Conservation (phyloP, 2,888 invertebrate genomes). For the Xanthostigma xanthostigma region DNA sequence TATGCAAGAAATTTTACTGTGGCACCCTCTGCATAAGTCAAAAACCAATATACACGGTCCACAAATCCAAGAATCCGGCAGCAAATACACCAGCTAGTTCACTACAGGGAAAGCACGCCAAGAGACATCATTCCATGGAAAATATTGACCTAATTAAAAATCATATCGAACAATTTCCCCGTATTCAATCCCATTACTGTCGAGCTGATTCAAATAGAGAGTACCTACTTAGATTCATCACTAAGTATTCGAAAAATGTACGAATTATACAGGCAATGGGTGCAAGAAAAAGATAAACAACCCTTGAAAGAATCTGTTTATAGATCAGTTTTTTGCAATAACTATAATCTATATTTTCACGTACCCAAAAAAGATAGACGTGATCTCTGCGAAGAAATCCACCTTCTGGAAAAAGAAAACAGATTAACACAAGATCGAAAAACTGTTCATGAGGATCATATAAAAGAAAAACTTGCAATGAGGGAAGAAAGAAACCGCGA, state of each 20-base stretch:
- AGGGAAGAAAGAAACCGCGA: not conserved
- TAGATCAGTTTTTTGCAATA: slow-evolving; percentile 7
- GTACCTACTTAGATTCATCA: not conserved
- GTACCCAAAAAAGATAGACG: slow-evolving; percentile 11
- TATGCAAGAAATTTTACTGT: not conserved
- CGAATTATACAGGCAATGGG: slow-evolving; percentile 1
- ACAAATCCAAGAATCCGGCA: not conserved
- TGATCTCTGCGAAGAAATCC: slow-evolving; percentile 5
- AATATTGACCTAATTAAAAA: not conserved
- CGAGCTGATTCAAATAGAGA: not conserved
- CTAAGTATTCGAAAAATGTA: slow-evolving; percentile 3
- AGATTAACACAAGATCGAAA: not conserved
- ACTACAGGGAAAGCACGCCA: not conserved
- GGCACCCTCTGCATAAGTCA: not conserved
- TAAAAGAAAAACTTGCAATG: not conserved
- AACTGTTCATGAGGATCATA: not conserved
- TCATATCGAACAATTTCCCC: not conserved
- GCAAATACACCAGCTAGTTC: not conserved
- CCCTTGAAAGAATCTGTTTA: slow-evolving; percentile 4
- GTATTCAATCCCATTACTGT: not conserved
- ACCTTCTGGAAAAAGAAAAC: not conserved
- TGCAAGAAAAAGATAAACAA: slow-evolving; percentile 1
- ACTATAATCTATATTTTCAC: slow-evolving; percentile 8
- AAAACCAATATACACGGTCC: not conserved
- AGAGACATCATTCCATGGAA: not conserved